Percentiles rank a stretch among this genome's conserved stretches.
These are phyloP conservation scores for Hybognathus amarus DNA, from an alignment of 2,797 vertebrate species.

Conservation along the genomic window DNA sequence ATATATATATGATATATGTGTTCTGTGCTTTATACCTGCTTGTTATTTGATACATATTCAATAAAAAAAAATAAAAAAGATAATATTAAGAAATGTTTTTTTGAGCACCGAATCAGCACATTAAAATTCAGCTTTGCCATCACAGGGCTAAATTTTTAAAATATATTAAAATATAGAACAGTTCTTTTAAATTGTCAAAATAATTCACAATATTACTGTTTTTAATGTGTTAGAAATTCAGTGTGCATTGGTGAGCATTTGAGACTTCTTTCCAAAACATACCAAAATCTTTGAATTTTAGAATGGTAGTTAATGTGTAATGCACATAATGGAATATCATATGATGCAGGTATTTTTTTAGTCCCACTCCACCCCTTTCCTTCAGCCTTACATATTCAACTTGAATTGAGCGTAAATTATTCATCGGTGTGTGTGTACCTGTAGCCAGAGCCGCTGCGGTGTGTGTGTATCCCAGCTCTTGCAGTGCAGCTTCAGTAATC, in stretches of 20 bases:
- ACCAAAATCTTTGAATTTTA: not conserved
- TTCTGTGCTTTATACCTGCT: too few relatives aligned
- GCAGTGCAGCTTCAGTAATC: conserved; percentile 94
- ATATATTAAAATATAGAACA: not conserved
- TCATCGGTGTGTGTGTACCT: conserved; percentile 76
- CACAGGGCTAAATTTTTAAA: not conserved
- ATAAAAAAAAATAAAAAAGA: too few relatives aligned
- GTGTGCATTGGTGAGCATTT: not conserved
- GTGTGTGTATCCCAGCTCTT: conserved; percentile 95
- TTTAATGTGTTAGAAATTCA: not conserved
- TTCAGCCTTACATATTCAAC: conserved; percentile 20
- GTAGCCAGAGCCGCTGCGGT: conserved; percentile 95
- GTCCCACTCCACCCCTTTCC: not conserved
- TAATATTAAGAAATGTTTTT: not conserved
- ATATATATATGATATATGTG: too few relatives aligned
- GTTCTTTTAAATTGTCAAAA: not conserved
- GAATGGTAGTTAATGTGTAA: not conserved
- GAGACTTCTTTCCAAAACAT: not conserved
- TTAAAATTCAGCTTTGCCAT: not conserved
- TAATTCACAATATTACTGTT: not conserved
- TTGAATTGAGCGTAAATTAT: conserved; percentile 26
- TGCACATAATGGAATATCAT: not conserved
- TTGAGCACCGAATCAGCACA: not conserved
- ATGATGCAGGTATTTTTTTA: not conserved
- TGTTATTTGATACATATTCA: too few relatives aligned